phyloP scores from a whole-genome alignment of 2,113 vertebrate species.

The Nerophis ophidion region DNA sequence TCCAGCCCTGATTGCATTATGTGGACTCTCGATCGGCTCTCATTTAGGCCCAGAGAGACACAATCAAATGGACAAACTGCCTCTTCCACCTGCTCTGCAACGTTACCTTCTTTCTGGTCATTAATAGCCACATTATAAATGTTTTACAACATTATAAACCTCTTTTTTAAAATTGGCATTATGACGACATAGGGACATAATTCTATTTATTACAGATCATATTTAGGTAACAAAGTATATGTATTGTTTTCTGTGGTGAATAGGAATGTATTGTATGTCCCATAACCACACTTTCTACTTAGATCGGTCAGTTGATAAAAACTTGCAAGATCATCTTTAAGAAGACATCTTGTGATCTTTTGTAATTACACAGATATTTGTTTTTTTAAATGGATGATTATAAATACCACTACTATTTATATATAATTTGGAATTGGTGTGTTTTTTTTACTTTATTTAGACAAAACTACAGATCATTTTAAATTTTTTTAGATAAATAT shows the following conservation, averaged over 20 bases:
- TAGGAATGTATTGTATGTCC: not conserved
- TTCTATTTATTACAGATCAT: slow-evolving; percentile 10
- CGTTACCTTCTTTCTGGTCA: slow-evolving; percentile 40
- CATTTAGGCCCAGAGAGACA: slow-evolving; percentile 36
- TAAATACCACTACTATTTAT: no score
- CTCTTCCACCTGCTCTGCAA: slow-evolving; percentile 47
- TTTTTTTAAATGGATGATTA: no score
- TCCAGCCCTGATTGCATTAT: slow-evolving; percentile 60
- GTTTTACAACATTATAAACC: not conserved
- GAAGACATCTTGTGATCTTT: no score
- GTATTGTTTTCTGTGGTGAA: not conserved
- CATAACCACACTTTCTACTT: no score
- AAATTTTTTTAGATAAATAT: no score
- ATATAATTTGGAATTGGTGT: no score
- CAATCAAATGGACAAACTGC: slow-evolving; percentile 35
- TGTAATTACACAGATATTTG: no score
- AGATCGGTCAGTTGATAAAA: no score
- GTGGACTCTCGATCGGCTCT: slow-evolving; percentile 42
- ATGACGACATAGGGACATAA: not conserved
- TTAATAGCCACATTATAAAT: not conserved
- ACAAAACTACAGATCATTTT: no score
- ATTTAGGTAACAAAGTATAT: not conserved
- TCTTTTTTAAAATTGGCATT: not conserved
- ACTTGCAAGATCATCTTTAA: no score
- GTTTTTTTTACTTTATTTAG: no score